Conservation (phyloP, 2,113 vertebrate genomes). For the Deroptyus accipitrinus region DNA sequence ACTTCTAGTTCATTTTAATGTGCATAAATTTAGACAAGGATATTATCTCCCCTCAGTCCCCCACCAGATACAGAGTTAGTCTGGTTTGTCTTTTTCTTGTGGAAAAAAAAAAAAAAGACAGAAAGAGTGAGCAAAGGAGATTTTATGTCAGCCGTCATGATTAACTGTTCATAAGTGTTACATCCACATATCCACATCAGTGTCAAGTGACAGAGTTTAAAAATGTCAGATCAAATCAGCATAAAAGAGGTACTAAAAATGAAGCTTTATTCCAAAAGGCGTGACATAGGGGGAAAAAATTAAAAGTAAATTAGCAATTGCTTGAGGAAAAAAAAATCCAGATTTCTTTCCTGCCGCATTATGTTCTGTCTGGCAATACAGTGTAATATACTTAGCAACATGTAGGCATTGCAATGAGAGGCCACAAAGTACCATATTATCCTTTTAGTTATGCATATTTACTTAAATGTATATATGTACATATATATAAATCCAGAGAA, state of each 20-base stretch:
- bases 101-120: not conserved
- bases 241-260: not conserved
- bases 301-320: not conserved
- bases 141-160: not conserved
- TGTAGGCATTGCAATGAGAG: not conserved
- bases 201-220: not conserved
- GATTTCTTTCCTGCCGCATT: not conserved
- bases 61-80: not conserved
- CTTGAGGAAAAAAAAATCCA: not conserved
- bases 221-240: not conserved
- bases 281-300: not conserved
- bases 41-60: not conserved
- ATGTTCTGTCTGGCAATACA: not conserved
- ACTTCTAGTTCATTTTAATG: not conserved
- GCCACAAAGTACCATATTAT: not conserved
- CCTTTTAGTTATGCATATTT: not conserved
- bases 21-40: not conserved
- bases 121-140: not conserved
- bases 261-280: not conserved
- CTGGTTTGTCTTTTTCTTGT: not conserved
- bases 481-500: not conserved
- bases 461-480: not conserved
- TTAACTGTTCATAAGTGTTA: not conserved
- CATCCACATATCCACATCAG: not conserved
- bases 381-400: not conserved